These are phyloP conservation scores for Tenebrio molitor DNA, from an alignment of 1,140 invertebrate genomes.

Conservation along the genomic window DNA sequence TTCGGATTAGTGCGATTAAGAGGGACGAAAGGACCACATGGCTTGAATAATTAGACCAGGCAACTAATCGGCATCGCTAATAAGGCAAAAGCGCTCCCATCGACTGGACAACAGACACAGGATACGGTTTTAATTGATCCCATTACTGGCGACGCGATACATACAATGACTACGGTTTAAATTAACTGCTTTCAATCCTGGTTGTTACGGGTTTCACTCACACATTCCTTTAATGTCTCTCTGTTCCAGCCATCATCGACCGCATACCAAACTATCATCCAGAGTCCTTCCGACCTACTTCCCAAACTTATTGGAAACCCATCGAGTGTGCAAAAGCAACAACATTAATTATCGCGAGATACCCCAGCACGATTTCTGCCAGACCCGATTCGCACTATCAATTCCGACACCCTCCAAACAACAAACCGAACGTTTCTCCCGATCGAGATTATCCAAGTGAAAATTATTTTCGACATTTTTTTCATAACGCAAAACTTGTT, in stretches of 20 bases:
- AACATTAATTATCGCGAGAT: slow-evolving; percentile 38
- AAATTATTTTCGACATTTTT: too few relatives aligned
- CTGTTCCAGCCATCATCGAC: slow-evolving; percentile 27
- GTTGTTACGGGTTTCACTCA: slow-evolving; percentile 30
- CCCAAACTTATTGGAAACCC: slow-evolving; percentile 35
- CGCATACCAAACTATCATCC: slow-evolving; percentile 35
- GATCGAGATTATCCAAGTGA: too few relatives aligned
- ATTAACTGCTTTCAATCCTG: slow-evolving; percentile 40
- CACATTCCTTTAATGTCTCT: slow-evolving; percentile 40
- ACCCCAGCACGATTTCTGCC: slow-evolving; percentile 23
- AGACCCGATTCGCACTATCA: background rate
- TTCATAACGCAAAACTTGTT: too few relatives aligned
- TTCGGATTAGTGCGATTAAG: slow-evolving; percentile 43
- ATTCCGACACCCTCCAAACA: background rate
- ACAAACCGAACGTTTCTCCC: too few relatives aligned
- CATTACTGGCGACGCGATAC: slow-evolving; percentile 32
- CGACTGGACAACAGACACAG: slow-evolving; percentile 37
- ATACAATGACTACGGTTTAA: slow-evolving; percentile 38
- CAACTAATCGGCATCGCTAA: slow-evolving; percentile 43
- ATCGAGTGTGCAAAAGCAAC: slow-evolving; percentile 34
- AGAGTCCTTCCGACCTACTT: slow-evolving; percentile 35
- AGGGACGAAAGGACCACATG: slow-evolving; percentile 44
- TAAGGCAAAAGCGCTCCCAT: slow-evolving; percentile 40
- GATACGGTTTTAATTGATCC: slow-evolving; percentile 42
- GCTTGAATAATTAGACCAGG: slow-evolving; percentile 46